Evolutionary conservation across 2,797 vertebrate genomes (phyloP).

Genomic region (Lycodopsis pacificus): DNA sequence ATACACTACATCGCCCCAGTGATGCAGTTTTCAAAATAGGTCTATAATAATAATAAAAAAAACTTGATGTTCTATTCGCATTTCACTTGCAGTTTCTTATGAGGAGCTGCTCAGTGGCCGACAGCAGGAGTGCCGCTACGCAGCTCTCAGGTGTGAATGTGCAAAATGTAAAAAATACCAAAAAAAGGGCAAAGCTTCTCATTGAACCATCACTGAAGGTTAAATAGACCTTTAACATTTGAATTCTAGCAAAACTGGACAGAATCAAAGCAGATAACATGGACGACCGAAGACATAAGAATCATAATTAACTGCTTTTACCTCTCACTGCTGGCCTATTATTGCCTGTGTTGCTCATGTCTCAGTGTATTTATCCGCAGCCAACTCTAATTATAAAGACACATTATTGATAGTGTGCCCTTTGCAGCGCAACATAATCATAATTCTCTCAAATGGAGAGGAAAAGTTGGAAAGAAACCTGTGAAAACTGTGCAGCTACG

Average conservation of each 20-base stretch:
- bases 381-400: slow-evolving; percentile 35
- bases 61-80: slow-evolving; percentile 1
- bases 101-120: slow-evolving; percentile 25
- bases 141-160: slow-evolving; percentile 20
- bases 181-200: neutral
- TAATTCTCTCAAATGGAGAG: slow-evolving; percentile 46
- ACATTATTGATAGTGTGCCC: slow-evolving; percentile 19
- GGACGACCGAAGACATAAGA: neutral
- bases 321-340: neutral
- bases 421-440: slow-evolving; percentile 25
- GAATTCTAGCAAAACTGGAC: neutral
- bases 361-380: neutral
- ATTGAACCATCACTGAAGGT: slow-evolving; percentile 22
- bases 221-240: slow-evolving; percentile 6
- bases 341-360: slow-evolving; percentile 1
- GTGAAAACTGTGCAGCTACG: slow-evolving; percentile 12
- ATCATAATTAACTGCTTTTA: neutral
- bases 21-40: slow-evolving; percentile 1
- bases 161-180: neutral
- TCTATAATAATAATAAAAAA: slow-evolving; percentile 32
- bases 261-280: slow-evolving; percentile 7
- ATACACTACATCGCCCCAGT: neutral
- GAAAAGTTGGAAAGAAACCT: slow-evolving; percentile 35
- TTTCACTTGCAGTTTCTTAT: slow-evolving; percentile 13
- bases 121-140: slow-evolving; percentile 12